phyloP scores from a whole-genome alignment of 2,113 vertebrate species.

The Scopus umbretta region DNA sequence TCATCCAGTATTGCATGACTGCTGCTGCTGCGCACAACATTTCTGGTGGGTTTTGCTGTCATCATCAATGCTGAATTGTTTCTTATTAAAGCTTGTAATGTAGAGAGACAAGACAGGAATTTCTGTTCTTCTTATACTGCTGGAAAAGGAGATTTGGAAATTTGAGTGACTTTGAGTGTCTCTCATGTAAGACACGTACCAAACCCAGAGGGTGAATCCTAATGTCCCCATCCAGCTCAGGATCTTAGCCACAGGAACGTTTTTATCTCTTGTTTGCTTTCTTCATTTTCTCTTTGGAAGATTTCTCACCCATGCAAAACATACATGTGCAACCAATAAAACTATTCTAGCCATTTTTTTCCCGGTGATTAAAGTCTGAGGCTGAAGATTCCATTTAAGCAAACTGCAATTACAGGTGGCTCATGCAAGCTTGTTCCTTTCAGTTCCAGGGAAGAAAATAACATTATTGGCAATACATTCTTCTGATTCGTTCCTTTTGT shows the following conservation, averaged over 20 bases:
- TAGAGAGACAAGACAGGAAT: background rate
- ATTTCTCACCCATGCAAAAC: background rate
- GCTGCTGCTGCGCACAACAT: accelerated
- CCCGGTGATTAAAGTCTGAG: background rate
- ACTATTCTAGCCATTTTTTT: background rate
- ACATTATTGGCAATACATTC: background rate
- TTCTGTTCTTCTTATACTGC: background rate
- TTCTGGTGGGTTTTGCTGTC: background rate
- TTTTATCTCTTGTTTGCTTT: background rate
- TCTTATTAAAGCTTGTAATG: background rate
- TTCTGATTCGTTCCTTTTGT: background rate
- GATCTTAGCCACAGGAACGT: background rate
- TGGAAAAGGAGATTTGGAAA: background rate
- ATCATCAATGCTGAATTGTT: background rate
- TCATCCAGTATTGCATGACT: accelerated
- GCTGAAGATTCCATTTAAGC: background rate
- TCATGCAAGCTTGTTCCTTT: background rate
- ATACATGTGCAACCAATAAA: background rate
- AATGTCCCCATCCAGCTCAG: background rate
- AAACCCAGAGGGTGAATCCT: background rate
- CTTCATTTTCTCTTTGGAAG: background rate
- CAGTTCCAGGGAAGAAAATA: background rate
- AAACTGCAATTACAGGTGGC: background rate
- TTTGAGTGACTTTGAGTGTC: background rate
- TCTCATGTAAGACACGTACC: accelerated